Percentiles rank a stretch among this genome's conserved stretches.
phyloP scores from a whole-genome alignment of 2,888 invertebrate genomes.

The Formica aserva region DNA sequence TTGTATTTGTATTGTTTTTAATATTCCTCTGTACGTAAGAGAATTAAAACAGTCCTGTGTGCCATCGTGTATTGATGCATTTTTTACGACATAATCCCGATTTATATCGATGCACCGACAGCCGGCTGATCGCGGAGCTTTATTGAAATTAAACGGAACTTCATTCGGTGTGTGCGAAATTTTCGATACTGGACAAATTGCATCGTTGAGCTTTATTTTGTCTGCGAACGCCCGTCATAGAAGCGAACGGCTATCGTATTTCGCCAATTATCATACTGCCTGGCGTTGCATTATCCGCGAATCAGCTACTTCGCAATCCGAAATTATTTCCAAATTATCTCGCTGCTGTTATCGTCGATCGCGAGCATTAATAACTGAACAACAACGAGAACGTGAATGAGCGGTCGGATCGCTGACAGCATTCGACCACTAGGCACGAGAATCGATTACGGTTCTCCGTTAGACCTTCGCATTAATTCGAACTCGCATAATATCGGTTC shows the following conservation, averaged over 20 bases:
- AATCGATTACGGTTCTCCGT: slow-evolving; percentile 35
- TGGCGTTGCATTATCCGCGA: slow-evolving; percentile 33
- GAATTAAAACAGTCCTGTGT: slow-evolving; percentile 53
- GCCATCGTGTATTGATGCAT: slow-evolving; percentile 23
- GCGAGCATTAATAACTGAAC: slow-evolving; percentile 46
- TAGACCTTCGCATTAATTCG: slow-evolving; percentile 14
- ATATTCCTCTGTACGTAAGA: not conserved
- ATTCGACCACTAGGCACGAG: not conserved
- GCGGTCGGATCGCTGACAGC: slow-evolving; percentile 1
- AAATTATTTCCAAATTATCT: slow-evolving; percentile 50
- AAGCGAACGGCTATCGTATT: slow-evolving; percentile 35
- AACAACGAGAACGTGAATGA: slow-evolving; percentile 38
- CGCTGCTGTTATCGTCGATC: slow-evolving; percentile 29
- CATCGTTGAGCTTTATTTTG: slow-evolving; percentile 40
- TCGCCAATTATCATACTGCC: slow-evolving; percentile 38
- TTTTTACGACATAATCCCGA: slow-evolving; percentile 59
- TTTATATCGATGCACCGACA: slow-evolving; percentile 47
- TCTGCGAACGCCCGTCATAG: slow-evolving; percentile 16
- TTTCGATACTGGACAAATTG: slow-evolving; percentile 42
- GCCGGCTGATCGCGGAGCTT: slow-evolving; percentile 43
- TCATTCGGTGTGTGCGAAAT: slow-evolving; percentile 43
- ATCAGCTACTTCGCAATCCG: slow-evolving; percentile 45
- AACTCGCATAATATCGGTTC: slow-evolving; percentile 15
- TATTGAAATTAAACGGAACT: slow-evolving; percentile 63
- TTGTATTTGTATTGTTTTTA: slow-evolving; percentile 25